Evolutionary conservation across 2,113 vertebrate species (phyloP).

Genomic region (Megalops atlanticus): DNA sequence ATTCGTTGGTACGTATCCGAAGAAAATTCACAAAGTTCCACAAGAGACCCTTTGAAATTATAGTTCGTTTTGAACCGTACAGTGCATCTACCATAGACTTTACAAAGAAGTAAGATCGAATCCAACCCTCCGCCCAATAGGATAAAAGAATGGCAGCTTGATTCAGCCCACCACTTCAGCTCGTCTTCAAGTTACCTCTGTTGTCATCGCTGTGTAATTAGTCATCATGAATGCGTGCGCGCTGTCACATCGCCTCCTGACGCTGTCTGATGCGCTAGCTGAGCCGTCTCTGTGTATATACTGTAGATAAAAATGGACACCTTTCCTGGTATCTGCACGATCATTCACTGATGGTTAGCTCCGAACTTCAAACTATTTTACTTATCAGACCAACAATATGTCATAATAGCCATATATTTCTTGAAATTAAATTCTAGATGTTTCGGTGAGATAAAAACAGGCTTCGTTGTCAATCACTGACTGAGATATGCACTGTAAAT

Average conservation of each 20-base stretch:
- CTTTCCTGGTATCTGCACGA: no score
- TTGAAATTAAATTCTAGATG: no score
- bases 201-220: neutral
- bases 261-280: neutral
- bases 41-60: neutral
- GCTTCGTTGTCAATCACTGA: no score
- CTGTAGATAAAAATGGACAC: neutral
- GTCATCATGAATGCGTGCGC: neutral
- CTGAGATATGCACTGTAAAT: no score
- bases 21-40: neutral
- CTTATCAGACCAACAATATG: no score
- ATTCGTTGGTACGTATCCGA: neutral
- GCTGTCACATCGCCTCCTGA: neutral
- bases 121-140: neutral
- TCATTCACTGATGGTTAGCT: no score
- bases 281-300: neutral
- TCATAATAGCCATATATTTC: no score
- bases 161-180: neutral
- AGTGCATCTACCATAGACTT: no score
- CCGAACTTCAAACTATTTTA: no score
- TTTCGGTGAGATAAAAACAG: no score
- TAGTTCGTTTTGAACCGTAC: neutral
- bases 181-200: neutral
- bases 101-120: no score
- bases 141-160: neutral